These are phyloP conservation scores for Ormyrus rosae DNA, from an alignment of 2,888 invertebrate genomes.

Conservation along the genomic window DNA sequence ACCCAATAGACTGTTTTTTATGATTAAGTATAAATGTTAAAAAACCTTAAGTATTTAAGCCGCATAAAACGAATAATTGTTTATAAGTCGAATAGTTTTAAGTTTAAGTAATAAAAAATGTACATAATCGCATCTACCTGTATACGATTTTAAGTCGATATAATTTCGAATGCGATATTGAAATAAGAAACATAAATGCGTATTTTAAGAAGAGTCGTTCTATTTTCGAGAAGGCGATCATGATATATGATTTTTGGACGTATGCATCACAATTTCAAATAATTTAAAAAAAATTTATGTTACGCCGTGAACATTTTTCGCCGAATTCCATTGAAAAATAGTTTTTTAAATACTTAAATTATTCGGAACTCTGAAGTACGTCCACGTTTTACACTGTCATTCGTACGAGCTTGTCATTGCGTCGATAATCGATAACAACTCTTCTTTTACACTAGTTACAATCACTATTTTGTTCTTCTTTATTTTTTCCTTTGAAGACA, in stretches of 20 bases:
- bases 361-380: constrained; percentile 7
- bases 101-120: constrained; percentile 4
- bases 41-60: constrained; percentile 1
- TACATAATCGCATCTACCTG: constrained; percentile 31
- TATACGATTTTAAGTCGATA: constrained; percentile 10
- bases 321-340: too few relatives aligned
- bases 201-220: constrained; percentile 31
- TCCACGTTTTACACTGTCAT: constrained; percentile 6
- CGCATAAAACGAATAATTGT: not conserved
- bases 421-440: constrained; percentile 44
- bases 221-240: constrained; percentile 25
- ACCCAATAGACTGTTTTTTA: constrained; percentile 46
- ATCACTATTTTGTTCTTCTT: constrained; percentile 6
- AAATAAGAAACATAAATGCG: constrained; percentile 48
- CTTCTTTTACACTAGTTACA: constrained; percentile 29
- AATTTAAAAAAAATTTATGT: constrained; percentile 4
- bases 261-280: constrained; percentile 1
- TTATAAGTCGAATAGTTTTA: constrained; percentile 10
- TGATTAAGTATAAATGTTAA: constrained; percentile 15
- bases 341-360: not conserved
- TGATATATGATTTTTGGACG: not conserved
- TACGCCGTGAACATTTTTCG: not conserved
- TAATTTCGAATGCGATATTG: constrained; percentile 20
- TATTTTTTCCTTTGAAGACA: not conserved
- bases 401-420: constrained; percentile 27